These are phyloP conservation scores for Dasypus novemcinctus DNA, from an alignment of 2,113 vertebrate genomes.

Conservation along the genomic window DNA sequence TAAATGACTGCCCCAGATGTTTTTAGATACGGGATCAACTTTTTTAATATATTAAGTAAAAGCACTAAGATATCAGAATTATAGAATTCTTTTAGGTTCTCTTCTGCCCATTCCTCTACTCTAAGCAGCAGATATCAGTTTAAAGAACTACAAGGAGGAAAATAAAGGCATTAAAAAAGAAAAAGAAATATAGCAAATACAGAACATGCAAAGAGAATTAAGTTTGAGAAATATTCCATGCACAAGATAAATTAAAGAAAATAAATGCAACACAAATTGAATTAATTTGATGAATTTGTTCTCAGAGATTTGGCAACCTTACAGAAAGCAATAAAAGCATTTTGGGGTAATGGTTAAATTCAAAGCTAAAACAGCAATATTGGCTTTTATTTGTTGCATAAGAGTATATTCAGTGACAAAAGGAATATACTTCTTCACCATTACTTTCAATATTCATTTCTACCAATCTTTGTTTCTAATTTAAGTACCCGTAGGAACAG, in stretches of 20 bases:
- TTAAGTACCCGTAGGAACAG: neutral
- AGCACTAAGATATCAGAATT: neutral
- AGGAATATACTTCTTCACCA: neutral
- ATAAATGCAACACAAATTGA: constrained; percentile 55
- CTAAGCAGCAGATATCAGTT: neutral
- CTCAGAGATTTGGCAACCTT: constrained; percentile 29
- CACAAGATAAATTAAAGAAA: constrained; percentile 59
- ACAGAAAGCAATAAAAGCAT: constrained; percentile 47
- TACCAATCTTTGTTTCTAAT: neutral
- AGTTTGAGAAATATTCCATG: constrained; percentile 36
- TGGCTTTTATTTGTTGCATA: neutral
- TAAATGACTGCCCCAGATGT: neutral
- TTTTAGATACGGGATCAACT: neutral
- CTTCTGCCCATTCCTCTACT: neutral
- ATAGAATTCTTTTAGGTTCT: neutral
- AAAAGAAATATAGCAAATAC: neutral
- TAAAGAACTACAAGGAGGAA: neutral
- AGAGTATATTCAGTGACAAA: neutral
- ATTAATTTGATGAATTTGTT: constrained; percentile 61
- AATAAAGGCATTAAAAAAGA: neutral
- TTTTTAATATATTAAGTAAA: neutral
- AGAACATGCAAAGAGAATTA: constrained; percentile 23
- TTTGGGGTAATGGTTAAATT: constrained; percentile 40
- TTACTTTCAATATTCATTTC: constrained; percentile 30
- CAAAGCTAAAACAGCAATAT: constrained; percentile 14